A percentile compares a stretch with the other conserved stretches of the same genome.
Conservation (phyloP, 2,888 invertebrate genomes). For the Diploptera punctata region DNA sequence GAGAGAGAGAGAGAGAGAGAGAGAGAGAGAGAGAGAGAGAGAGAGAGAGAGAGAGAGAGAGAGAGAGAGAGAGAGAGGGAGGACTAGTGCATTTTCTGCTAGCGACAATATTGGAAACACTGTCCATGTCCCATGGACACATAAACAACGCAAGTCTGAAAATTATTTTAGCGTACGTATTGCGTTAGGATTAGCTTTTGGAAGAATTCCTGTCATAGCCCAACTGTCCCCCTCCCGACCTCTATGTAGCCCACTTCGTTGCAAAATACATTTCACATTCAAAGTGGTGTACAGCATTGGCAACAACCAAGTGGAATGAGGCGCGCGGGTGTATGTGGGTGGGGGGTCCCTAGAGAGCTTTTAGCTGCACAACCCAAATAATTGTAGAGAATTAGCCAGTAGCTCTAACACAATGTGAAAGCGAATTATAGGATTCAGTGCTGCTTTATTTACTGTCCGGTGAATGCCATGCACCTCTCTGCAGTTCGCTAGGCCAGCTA, state of each 20-base stretch:
- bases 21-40: too few relatives aligned
- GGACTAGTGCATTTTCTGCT: too few relatives aligned
- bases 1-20: too few relatives aligned
- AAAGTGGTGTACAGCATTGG: constrained; percentile 23
- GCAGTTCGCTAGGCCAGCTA: constrained; percentile 9
- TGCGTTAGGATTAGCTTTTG: constrained; percentile 17
- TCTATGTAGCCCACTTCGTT: constrained; percentile 7
- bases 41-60: too few relatives aligned
- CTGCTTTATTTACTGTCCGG: constrained; percentile 29
- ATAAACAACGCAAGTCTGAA: constrained; percentile 8
- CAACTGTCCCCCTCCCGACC: not conserved
- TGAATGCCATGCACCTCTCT: constrained; percentile 19
- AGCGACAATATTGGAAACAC: too few relatives aligned
- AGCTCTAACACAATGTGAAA: constrained; percentile 26
- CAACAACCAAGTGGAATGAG: too few relatives aligned
- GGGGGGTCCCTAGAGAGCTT: constrained; percentile 18
- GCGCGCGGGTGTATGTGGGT: too few relatives aligned
- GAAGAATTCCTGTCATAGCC: constrained; percentile 26
- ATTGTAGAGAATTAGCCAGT: constrained; percentile 29
- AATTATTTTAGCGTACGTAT: constrained; percentile 19
- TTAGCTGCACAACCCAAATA: constrained; percentile 27
- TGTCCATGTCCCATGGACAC: too few relatives aligned
- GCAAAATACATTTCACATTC: constrained; percentile 27
- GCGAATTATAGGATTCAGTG: constrained; percentile 30
- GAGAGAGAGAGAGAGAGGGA: too few relatives aligned